Percentiles rank a stretch among this genome's conserved stretches.
These are phyloP conservation scores for Anomalospiza imberbis DNA, from an alignment of 2,797 vertebrate species.

Conservation along the genomic window DNA sequence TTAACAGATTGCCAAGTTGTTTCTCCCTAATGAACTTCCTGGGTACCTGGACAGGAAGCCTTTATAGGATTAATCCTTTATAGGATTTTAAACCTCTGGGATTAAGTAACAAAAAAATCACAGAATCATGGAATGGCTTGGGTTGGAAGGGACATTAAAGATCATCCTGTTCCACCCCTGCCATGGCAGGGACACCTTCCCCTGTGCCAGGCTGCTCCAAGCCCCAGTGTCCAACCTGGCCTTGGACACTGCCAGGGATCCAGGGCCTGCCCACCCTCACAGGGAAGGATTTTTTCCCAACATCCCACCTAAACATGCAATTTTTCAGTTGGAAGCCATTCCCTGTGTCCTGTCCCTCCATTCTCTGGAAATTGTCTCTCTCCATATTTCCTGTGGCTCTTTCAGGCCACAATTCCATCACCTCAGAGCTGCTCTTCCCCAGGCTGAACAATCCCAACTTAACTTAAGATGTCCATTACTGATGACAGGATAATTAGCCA, in stretches of 20 bases:
- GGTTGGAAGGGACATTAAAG: not conserved
- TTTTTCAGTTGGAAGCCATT: not conserved
- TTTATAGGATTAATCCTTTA: not conserved
- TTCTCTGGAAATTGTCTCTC: not conserved
- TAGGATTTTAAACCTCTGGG: not conserved
- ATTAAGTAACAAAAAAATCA: not conserved
- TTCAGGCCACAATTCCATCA: not conserved
- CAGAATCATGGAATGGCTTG: rapidly evolving
- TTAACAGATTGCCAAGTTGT: not conserved
- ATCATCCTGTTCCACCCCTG: rapidly evolving
- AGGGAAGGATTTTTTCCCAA: not conserved
- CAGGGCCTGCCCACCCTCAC: not conserved
- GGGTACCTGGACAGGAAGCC: not conserved
- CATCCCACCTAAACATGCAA: no score
- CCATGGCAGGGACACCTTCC: not conserved
- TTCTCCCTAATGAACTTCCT: not conserved
- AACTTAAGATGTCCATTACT: not conserved
- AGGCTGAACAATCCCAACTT: not conserved
- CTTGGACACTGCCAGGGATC: not conserved
- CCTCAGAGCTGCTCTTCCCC: not conserved
- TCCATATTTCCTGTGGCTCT: not conserved
- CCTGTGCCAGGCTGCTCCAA: not conserved
- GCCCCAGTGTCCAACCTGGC: not conserved
- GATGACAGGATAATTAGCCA: not conserved
- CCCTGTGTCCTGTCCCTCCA: rapidly evolving